Conservation (phyloP, 2,797 vertebrate genomes). For the Sciurus carolinensis region DNA sequence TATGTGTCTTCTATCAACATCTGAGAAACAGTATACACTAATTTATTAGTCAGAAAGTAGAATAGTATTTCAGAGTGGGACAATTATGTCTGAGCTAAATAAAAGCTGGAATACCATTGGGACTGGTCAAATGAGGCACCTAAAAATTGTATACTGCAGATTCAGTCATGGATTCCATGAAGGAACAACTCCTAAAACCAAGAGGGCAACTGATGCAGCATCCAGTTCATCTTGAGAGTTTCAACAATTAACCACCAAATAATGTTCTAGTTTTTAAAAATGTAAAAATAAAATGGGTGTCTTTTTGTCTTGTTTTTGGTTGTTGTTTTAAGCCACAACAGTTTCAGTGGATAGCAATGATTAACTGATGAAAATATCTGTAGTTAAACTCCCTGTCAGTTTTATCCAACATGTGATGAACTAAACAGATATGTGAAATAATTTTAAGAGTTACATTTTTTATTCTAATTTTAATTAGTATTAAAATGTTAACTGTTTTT, state of each 20-base stretch:
- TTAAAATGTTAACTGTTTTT: conserved; percentile 9
- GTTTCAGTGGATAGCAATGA: not conserved
- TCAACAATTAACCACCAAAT: too few relatives aligned
- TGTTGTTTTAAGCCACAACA: not conserved
- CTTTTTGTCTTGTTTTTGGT: not conserved
- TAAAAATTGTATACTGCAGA: too few relatives aligned
- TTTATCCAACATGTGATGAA: not conserved
- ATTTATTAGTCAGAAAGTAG: not conserved
- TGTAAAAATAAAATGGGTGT: too few relatives aligned
- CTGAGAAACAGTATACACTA: not conserved
- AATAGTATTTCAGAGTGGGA: not conserved
- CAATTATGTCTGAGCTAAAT: not conserved
- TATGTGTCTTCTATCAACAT: not conserved
- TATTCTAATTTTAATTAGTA: not conserved
- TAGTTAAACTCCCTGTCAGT: not conserved
- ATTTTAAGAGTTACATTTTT: not conserved
- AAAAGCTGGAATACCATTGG: not conserved
- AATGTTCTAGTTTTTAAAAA: too few relatives aligned
- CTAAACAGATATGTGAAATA: not conserved
- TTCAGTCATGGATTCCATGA: too few relatives aligned
- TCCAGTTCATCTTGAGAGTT: too few relatives aligned
- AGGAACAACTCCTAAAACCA: too few relatives aligned
- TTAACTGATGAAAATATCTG: not conserved
- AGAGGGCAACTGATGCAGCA: too few relatives aligned
- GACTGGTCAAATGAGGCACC: too few relatives aligned